Evolutionary conservation across 2,888 invertebrate genomes (phyloP).

Genomic region (Euplagia quadripunctaria): DNA sequence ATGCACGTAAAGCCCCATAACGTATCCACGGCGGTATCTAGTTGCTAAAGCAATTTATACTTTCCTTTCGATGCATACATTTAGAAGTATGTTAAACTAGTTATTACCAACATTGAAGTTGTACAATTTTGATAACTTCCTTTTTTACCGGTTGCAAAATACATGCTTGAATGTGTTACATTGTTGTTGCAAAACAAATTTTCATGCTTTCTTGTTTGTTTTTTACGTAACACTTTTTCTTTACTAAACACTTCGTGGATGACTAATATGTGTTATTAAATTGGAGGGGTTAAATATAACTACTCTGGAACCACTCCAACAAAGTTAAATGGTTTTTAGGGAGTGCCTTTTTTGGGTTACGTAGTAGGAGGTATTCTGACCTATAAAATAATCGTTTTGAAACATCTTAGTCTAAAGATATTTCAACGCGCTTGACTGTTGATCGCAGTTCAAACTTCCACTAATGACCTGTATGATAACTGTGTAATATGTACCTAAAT

Average conservation of each 20-base stretch:
- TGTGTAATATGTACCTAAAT: too few relatives aligned
- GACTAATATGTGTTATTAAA: background rate
- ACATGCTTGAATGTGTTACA: background rate
- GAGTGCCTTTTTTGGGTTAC: background rate
- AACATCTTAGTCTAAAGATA: too few relatives aligned
- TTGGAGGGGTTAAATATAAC: background rate
- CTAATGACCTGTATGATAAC: too few relatives aligned
- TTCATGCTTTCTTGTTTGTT: background rate
- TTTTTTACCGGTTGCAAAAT: slow-evolving; percentile 1
- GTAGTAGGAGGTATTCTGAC: too few relatives aligned
- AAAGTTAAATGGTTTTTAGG: too few relatives aligned
- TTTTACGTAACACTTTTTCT: background rate
- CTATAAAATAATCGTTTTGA: too few relatives aligned
- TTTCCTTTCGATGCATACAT: slow-evolving; percentile 6
- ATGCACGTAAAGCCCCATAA: background rate
- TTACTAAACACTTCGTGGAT: background rate
- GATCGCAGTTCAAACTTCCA: too few relatives aligned
- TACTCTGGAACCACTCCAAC: too few relatives aligned
- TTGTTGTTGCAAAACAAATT: background rate
- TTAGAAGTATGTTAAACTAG: background rate
- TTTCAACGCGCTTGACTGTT: too few relatives aligned
- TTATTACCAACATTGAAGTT: slow-evolving; percentile 8
- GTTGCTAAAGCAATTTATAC: background rate
- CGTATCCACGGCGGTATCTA: background rate
- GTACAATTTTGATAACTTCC: slow-evolving; percentile 8